A percentile compares a stretch with the other conserved stretches of the same genome.
Evolutionary conservation across 2,797 vertebrate species (phyloP).

Genomic region (Muscicapa striata): DNA sequence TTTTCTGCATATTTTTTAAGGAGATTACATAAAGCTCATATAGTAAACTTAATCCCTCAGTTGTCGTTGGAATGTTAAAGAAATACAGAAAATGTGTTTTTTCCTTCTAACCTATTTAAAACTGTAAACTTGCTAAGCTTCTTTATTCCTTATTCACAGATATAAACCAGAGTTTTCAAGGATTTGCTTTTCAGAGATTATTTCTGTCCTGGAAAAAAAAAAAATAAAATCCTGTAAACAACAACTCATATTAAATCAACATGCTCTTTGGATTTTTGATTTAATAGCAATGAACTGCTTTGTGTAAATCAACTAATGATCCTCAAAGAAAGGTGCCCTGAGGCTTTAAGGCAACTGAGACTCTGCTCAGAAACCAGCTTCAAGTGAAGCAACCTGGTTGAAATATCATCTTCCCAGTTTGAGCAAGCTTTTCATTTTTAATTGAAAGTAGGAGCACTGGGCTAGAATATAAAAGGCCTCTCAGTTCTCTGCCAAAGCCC

Average conservation of each 20-base stretch:
- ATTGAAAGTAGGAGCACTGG: slow-evolving; percentile 32
- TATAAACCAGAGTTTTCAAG: background rate
- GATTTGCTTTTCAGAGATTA: background rate
- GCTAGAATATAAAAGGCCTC: background rate
- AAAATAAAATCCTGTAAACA: slow-evolving; percentile 18
- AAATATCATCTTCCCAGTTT: slow-evolving; percentile 32
- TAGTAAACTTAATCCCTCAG: background rate
- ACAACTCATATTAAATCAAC: slow-evolving; percentile 38
- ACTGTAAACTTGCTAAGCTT: background rate
- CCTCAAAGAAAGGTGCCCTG: slow-evolving; percentile 50
- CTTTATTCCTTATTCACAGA: background rate
- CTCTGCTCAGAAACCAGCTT: slow-evolving; percentile 33
- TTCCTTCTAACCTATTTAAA: background rate
- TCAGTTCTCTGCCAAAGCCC: background rate
- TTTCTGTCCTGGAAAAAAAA: background rate
- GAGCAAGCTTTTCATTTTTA: slow-evolving; percentile 50
- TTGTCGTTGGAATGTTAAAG: background rate
- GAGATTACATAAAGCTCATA: background rate
- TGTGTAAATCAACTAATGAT: slow-evolving; percentile 54
- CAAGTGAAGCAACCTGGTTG: slow-evolving; percentile 37
- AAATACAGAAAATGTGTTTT: background rate
- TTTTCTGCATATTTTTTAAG: background rate
- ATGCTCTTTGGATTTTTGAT: slow-evolving; percentile 47
- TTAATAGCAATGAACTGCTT: slow-evolving; percentile 34
- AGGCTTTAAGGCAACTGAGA: slow-evolving; percentile 53